Conservation (phyloP, 2,888 invertebrate species). For the Nineta flava region DNA sequence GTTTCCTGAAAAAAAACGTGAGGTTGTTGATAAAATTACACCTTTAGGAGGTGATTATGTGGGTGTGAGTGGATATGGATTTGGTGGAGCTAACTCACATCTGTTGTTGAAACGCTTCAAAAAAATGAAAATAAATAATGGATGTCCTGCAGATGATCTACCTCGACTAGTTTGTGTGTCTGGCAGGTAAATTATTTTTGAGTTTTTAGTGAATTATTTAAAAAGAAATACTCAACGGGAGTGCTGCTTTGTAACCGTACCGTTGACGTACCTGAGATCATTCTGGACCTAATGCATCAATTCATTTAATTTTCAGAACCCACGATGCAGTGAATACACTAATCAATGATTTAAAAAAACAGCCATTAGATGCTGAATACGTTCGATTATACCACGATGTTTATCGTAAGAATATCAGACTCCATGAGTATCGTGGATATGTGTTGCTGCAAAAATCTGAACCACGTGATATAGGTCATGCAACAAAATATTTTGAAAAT, state of each 20-base stretch:
- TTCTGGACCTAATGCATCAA: too few species aligned
- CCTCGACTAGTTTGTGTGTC: not conserved
- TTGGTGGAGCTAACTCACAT: conserved; percentile 13
- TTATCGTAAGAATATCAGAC: conserved; percentile 25
- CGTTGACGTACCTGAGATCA: too few species aligned
- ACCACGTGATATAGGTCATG: conserved; percentile 25
- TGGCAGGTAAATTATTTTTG: not conserved
- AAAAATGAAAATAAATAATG: conserved; percentile 8
- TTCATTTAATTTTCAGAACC: conserved; percentile 32
- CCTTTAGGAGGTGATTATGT: conserved; percentile 44
- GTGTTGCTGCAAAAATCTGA: conserved; percentile 26
- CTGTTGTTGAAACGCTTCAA: conserved; percentile 8
- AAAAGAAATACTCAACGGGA: not conserved
- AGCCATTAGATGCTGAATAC: conserved; percentile 30
- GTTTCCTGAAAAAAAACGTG: conserved; percentile 43
- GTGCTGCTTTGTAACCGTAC: too few species aligned
- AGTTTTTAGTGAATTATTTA: not conserved
- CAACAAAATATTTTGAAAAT: conserved; percentile 43
- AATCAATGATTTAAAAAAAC: conserved; percentile 37
- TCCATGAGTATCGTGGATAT: conserved; percentile 50
- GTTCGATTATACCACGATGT: conserved; percentile 42
- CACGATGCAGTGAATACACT: conserved; percentile 54
- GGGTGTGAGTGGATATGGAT: conserved; percentile 10
- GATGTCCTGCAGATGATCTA: not conserved
- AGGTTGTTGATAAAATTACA: conserved; percentile 50